Percentiles rank a stretch among this genome's conserved stretches.
phyloP scores from a whole-genome alignment of 2,797 vertebrate species.

The Selene dorsalis region DNA sequence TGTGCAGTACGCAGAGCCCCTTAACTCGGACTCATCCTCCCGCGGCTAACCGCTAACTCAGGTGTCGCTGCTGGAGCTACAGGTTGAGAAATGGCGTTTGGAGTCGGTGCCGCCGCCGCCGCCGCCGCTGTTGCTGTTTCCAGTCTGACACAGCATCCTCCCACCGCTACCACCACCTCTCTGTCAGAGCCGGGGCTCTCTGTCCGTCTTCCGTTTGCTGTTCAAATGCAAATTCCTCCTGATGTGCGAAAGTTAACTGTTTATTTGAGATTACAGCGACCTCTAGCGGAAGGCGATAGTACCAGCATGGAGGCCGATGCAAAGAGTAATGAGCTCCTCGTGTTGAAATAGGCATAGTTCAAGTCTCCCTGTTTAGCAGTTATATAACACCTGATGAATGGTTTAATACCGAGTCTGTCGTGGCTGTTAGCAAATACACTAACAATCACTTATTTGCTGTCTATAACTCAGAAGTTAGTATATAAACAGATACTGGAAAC shows the following conservation, averaged over 20 bases:
- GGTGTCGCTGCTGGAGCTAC: not conserved
- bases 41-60: not conserved
- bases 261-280: slow-evolving; percentile 57
- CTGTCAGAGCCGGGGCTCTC: slow-evolving; percentile 10
- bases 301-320: not conserved
- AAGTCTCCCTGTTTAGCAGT: not conserved
- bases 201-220: slow-evolving; percentile 37
- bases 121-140: too few species aligned
- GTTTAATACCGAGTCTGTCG: not conserved
- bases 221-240: slow-evolving; percentile 46
- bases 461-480: not conserved
- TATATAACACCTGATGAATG: not conserved
- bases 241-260: not conserved
- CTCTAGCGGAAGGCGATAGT: slow-evolving; percentile 39
- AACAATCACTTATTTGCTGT: too few species aligned
- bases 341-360: too few species aligned
- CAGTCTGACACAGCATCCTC: slow-evolving; percentile 51
- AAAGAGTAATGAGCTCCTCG: not conserved
- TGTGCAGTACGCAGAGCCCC: too few species aligned
- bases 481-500: not conserved
- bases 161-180: not conserved
- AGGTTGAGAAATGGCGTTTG: slow-evolving; percentile 37
- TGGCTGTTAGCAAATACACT: not conserved
- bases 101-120: slow-evolving; percentile 8
- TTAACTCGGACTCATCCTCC: slow-evolving; percentile 40